Conservation (phyloP, 35 echinoderm and acorn worm species). For the Stichopus chloronotus region DNA sequence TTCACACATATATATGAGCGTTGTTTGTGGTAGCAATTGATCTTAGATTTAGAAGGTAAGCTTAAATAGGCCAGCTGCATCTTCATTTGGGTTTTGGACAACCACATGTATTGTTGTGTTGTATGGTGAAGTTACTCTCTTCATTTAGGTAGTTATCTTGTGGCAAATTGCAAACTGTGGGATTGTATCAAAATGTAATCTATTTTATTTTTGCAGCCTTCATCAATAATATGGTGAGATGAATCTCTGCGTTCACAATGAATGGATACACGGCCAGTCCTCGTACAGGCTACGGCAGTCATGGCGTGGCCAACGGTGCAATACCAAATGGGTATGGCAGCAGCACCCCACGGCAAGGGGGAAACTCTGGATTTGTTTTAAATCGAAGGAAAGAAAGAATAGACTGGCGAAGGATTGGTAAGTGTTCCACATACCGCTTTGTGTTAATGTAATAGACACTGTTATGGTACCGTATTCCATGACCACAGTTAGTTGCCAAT, state of each 20-base stretch:
- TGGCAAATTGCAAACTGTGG: no score
- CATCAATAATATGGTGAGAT: neutral
- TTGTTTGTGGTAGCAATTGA: neutral
- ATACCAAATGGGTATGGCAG: conserved; percentile 61
- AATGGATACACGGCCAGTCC: conserved; percentile 52
- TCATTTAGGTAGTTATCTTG: no score
- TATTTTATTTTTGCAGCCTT: neutral
- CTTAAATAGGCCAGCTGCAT: no score
- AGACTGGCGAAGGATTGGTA: conserved; percentile 93
- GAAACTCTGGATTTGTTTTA: conserved; percentile 56
- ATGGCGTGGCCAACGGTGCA: conserved; percentile 16
- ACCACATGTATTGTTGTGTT: no score
- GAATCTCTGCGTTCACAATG: neutral
- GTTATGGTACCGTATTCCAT: no score
- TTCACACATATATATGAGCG: neutral
- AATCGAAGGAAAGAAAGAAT: conserved; percentile 79
- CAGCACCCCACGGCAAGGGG: conserved; percentile 20
- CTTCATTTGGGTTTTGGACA: no score
- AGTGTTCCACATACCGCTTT: neutral
- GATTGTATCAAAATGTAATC: no score
- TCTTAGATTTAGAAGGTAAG: no score
- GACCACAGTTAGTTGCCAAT: no score
- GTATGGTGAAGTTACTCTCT: no score
- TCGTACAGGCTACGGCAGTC: conserved; percentile 1
- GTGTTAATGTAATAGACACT: no score